Evolutionary conservation across 2,888 invertebrate species (phyloP).

Genomic region (Drosophila atripex): DNA sequence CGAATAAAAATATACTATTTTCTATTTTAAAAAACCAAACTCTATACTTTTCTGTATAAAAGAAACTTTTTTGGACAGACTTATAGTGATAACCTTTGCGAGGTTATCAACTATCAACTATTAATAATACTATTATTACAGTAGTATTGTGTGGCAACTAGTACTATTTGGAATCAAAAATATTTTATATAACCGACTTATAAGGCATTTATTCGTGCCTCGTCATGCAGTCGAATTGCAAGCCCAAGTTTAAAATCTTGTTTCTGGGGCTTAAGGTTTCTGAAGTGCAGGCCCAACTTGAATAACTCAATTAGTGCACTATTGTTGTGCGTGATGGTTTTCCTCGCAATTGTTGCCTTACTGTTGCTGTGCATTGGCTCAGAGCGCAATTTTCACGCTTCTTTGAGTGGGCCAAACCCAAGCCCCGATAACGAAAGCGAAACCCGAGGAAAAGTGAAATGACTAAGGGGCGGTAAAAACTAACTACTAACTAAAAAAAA

Average conservation of each 20-base stretch:
- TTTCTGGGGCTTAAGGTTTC: slow-evolving; percentile 34
- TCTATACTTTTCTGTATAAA: too few relatives aligned
- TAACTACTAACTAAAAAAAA: too few relatives aligned
- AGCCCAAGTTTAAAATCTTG: slow-evolving; percentile 30
- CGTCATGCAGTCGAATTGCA: background rate
- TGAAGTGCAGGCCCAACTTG: slow-evolving; percentile 54
- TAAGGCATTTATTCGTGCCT: slow-evolving; percentile 3
- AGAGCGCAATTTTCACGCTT: slow-evolving; percentile 69
- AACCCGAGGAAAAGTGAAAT: slow-evolving; percentile 62
- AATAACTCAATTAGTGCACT: slow-evolving; percentile 71
- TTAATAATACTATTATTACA: too few relatives aligned
- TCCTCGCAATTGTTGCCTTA: slow-evolving; percentile 26
- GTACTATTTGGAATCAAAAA: background rate
- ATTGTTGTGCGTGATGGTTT: slow-evolving; percentile 35
- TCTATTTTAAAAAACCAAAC: too few relatives aligned
- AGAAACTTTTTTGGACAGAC: too few relatives aligned
- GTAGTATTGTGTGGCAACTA: too few relatives aligned
- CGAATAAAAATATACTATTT: background rate
- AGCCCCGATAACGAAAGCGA: slow-evolving; percentile 53
- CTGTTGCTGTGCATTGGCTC: slow-evolving; percentile 50
- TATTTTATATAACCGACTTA: background rate
- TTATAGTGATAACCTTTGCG: too few relatives aligned
- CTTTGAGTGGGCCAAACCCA: slow-evolving; percentile 44
- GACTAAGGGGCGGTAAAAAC: slow-evolving; percentile 8
- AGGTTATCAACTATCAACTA: too few relatives aligned